Conservation (phyloP, 2,797 vertebrate genomes). For the Clamator glandarius region DNA sequence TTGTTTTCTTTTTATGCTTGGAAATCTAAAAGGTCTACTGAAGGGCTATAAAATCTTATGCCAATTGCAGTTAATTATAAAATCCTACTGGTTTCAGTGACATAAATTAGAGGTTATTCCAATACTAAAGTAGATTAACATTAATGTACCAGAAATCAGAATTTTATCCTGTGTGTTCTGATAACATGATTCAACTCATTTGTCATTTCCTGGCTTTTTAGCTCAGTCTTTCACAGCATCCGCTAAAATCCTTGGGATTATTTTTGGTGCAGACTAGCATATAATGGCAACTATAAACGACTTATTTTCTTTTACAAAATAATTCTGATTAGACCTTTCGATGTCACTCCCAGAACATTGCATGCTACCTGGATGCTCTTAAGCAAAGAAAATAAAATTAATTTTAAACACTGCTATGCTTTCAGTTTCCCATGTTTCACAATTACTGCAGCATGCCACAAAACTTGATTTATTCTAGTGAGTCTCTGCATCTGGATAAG, state of each 20-base stretch:
- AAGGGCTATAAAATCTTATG: conserved; percentile 19
- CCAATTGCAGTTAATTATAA: not conserved
- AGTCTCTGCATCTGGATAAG: not conserved
- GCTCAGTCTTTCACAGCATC: not conserved
- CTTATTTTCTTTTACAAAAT: not conserved
- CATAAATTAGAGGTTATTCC: not conserved
- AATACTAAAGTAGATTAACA: not conserved
- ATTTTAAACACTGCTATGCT: not conserved
- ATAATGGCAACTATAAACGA: not conserved
- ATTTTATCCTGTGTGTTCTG: not conserved
- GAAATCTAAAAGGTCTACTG: not conserved
- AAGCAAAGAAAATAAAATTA: not conserved
- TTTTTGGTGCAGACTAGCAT: not conserved
- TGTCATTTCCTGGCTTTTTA: conserved; percentile 19
- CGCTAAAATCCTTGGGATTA: not conserved
- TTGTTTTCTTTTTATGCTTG: not conserved
- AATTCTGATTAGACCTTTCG: not conserved
- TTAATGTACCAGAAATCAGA: not conserved
- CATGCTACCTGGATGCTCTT: not conserved
- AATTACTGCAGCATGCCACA: not conserved
- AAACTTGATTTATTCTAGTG: not conserved
- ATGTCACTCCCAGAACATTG: not conserved
- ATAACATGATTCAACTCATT: conserved; percentile 27
- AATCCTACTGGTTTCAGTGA: not conserved
- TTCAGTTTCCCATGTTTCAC: not conserved